Conservation (phyloP, 2,888 invertebrate species). For the Lasiommata megera region DNA sequence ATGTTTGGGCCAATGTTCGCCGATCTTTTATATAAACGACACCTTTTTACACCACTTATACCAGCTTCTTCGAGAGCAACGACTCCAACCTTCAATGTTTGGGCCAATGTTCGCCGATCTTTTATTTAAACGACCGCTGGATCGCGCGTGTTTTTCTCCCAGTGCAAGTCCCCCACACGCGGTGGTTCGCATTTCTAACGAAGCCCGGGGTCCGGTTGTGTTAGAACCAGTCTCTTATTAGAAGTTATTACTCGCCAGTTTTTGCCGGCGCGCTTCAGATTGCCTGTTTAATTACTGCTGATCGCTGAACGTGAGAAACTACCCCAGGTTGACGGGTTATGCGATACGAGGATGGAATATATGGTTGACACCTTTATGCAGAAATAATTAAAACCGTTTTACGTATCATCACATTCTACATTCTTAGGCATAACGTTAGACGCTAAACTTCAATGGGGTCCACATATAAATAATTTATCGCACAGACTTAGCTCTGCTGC, state of each 20-base stretch:
- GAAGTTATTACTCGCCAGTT: constrained; percentile 61
- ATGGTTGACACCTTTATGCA: too few species aligned
- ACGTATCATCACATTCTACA: too few species aligned
- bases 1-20: too few species aligned
- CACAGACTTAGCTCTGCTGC: too few species aligned
- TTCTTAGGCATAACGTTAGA: too few species aligned
- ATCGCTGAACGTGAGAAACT: constrained; percentile 52
- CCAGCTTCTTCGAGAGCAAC: too few species aligned
- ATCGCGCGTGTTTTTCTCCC: constrained; percentile 4
- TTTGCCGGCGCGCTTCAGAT: constrained; percentile 53
- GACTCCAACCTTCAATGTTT: too few species aligned
- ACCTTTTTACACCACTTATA: too few species aligned
- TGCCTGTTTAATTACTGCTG: constrained; percentile 52
- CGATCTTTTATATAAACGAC: neutral
- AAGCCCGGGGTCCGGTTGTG: constrained; percentile 38
- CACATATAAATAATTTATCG: too few species aligned
- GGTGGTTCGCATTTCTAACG: constrained; percentile 21
- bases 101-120: too few species aligned
- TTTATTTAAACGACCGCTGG: neutral
- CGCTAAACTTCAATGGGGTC: too few species aligned
- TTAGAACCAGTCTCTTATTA: constrained; percentile 55
- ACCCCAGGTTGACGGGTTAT: constrained; percentile 16
- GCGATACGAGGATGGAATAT: neutral
- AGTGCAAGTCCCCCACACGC: neutral
- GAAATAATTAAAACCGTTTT: too few species aligned